Evolutionary conservation across 2,797 vertebrate genomes (phyloP).

Genomic region (Lagothrix lagotricha): DNA sequence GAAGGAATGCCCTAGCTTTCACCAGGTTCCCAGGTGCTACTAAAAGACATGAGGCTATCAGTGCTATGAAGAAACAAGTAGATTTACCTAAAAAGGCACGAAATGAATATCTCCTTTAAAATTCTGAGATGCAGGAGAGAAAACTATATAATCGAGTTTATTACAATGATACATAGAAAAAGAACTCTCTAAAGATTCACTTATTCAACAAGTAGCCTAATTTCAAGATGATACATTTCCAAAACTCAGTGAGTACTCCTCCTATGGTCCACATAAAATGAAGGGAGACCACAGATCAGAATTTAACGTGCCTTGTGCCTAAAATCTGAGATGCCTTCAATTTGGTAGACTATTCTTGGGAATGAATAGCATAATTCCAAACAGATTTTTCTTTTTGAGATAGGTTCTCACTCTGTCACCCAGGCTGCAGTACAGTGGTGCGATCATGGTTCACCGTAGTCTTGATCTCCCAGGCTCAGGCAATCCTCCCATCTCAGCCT

Average conservation of each 20-base stretch:
- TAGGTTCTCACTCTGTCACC: too few relatives aligned
- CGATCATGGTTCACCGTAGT: too few relatives aligned
- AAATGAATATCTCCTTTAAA: slow-evolving; percentile 5
- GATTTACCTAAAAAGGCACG: slow-evolving; percentile 3
- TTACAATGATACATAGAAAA: slow-evolving; percentile 40
- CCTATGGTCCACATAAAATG: slow-evolving; percentile 16
- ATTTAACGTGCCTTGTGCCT: slow-evolving; percentile 18
- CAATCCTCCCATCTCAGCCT: too few relatives aligned
- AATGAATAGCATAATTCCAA: slow-evolving; percentile 34
- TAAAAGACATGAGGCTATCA: not conserved
- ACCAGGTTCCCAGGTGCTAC: not conserved
- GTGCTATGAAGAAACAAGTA: not conserved
- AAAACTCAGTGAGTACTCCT: slow-evolving; percentile 32
- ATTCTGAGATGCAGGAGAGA: slow-evolving; percentile 29
- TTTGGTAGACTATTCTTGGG: slow-evolving; percentile 40
- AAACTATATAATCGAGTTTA: slow-evolving; percentile 10
- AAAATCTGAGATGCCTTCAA: slow-evolving; percentile 26
- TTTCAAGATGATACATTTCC: slow-evolving; percentile 14
- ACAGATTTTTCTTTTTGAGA: too few relatives aligned
- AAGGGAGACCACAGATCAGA: slow-evolving; percentile 9
- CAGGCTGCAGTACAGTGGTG: too few relatives aligned
- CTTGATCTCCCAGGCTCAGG: too few relatives aligned
- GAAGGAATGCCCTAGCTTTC: not conserved
- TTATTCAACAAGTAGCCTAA: slow-evolving; percentile 25
- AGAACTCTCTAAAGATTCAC: slow-evolving; percentile 23